phyloP scores from a whole-genome alignment of 1,140 invertebrate genomes.

The Ladona fulva region DNA sequence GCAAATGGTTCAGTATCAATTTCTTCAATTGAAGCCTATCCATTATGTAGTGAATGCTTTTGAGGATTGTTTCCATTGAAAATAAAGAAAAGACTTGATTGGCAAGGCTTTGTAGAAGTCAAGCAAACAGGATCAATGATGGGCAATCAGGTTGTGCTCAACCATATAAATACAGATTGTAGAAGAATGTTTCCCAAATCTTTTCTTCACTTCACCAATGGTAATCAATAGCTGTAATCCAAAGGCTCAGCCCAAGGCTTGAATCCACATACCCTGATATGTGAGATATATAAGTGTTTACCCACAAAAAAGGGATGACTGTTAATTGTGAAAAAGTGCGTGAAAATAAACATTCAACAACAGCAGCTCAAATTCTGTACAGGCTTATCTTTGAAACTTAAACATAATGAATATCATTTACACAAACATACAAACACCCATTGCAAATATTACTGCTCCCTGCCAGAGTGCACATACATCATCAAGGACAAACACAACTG shows the following conservation, averaged over 20 bases:
- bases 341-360: not conserved
- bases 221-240: not conserved
- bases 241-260: not conserved
- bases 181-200: not conserved
- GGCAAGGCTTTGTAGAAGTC: not conserved
- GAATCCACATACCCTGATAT: conserved; percentile 9
- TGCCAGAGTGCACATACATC: not conserved
- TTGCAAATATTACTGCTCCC: conserved; percentile 9
- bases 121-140: not conserved
- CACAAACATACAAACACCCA: not conserved
- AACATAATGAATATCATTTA: conserved; percentile 9
- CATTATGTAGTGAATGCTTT: too few species aligned
- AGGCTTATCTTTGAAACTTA: not conserved
- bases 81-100: too few species aligned
- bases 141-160: not conserved
- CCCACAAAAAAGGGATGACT: not conserved
- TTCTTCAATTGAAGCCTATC: not conserved
- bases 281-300: not conserved
- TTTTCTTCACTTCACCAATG: not conserved
- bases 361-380: not conserved
- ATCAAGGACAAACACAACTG: not conserved
- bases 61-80: too few species aligned
- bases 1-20: not conserved
- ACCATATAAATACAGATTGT: not conserved
- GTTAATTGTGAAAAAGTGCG: conserved; percentile 4